Percentiles rank a stretch among this genome's conserved stretches.
Conservation (phyloP, 1,140 invertebrate genomes). For the Eulimnadia texana region DNA sequence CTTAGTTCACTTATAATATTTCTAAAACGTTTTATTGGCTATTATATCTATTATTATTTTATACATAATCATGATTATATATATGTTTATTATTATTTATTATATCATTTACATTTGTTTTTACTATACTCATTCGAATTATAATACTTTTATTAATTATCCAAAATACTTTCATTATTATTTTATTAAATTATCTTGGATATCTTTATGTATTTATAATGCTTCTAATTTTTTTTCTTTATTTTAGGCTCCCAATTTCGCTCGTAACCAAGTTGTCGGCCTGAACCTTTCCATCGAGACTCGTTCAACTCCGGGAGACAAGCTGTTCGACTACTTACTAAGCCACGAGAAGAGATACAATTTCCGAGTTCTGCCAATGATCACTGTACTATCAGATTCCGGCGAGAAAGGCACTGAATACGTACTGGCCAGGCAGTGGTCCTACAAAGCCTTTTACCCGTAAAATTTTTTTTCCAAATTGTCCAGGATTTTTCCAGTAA, state of each 20-base stretch:
- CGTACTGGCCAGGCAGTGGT: conserved; percentile 28
- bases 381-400: conserved; percentile 23
- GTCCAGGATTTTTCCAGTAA: conserved; percentile 12
- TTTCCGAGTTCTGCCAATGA: conserved; percentile 54
- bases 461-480: neutral
- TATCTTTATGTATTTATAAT: neutral
- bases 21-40: too few relatives aligned
- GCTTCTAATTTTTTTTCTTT: neutral
- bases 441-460: conserved; percentile 4
- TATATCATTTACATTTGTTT: too few relatives aligned
- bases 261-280: conserved; percentile 57
- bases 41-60: too few relatives aligned
- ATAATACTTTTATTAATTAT: too few relatives aligned
- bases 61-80: too few relatives aligned
- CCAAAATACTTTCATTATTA: too few relatives aligned
- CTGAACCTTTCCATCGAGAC: conserved; percentile 45
- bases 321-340: conserved; percentile 56
- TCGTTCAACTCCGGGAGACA: conserved; percentile 44
- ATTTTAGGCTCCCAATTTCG: conserved; percentile 51
- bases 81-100: too few relatives aligned
- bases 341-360: conserved; percentile 51
- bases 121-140: too few relatives aligned
- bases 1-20: too few relatives aligned
- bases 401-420: conserved; percentile 35
- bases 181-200: too few relatives aligned